Evolutionary conservation across 2,888 invertebrate species (phyloP).

Genomic region (Zaprionus lineosus): DNA sequence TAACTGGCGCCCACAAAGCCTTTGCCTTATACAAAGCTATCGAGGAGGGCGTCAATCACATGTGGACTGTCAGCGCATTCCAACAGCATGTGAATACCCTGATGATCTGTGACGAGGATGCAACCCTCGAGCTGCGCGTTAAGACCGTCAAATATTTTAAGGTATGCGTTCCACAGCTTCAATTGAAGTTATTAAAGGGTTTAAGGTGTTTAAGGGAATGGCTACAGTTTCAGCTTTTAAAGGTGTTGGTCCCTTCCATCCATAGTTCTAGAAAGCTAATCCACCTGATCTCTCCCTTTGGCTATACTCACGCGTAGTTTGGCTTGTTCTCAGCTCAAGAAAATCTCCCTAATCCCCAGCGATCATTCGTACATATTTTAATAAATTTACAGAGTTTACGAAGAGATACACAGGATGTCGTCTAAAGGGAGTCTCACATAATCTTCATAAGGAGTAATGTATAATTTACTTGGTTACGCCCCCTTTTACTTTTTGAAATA

Average conservation of each 20-base stretch:
- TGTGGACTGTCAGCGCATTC: conserved; percentile 99
- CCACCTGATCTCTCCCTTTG: background rate
- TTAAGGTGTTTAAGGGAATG: background rate
- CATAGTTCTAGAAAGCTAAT: conserved; percentile 6
- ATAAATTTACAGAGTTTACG: conserved; percentile 66
- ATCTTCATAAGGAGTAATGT: conserved; percentile 56
- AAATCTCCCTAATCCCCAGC: conserved; percentile 36
- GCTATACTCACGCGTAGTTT: background rate
- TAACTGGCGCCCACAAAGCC: conserved; percentile 97
- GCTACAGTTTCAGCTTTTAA: conserved; percentile 1
- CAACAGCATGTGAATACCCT: conserved; percentile 96
- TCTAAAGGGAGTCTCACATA: conserved; percentile 41
- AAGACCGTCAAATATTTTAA: conserved; percentile 99
- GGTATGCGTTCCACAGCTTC: conserved; percentile 83
- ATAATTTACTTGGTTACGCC: conserved; percentile 14
- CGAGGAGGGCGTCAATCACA: conserved; percentile 99
- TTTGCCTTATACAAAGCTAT: conserved; percentile 98
- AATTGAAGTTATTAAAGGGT: conserved; percentile 3
- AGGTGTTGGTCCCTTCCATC: conserved; percentile 16
- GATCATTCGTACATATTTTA: conserved; percentile 21
- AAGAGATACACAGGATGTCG: conserved; percentile 61
- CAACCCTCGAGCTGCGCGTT: conserved; percentile 97
- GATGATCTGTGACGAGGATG: conserved; percentile 98
- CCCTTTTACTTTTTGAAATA: background rate
- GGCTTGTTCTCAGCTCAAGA: background rate